Evolutionary conservation across 2,113 vertebrate genomes (phyloP), one percentile per base, ranked within the genome.

Genomic region (Atherinomorus stipes): DNA sequence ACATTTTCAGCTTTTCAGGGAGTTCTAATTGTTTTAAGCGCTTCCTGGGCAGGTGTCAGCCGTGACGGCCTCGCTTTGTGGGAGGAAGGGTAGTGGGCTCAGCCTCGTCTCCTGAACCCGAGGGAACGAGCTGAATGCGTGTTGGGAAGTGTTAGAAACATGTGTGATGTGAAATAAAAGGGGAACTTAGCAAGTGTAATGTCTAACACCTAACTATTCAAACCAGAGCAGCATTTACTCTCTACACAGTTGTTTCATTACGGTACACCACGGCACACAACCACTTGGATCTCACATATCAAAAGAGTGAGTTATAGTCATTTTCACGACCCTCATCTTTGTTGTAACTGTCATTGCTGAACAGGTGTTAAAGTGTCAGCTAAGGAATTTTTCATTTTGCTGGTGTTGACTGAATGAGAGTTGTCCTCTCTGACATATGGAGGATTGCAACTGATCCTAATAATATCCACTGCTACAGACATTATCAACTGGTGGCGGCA

Each of bases 1-100:
- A 4, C 2, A 11, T 75, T 78, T 85, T 42, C 12, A 80, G 78
- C 75, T 81, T 85, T 84, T 57, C 37, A 22, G 56, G 71, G 81
- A 78, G 60, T 70, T 87, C 34, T 91, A 88, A 92, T 90, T 88
- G 89, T 81, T 89, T 89, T 82, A 90, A 91, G 85, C 64, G 15
- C 83, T 90, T 88, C 81, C 87, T 78, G 71, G 81, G 82, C 89
- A 86, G 88, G 87, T 89, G 89, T 90, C 82, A 84, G 72, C 56
- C 15, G 57, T 63, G 82, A 84, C 63, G 28, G 73, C 69, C 51
- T 67, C 11, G 11, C 40, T 47, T 57, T 59, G 63, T 51, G 71
- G 56, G 51, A 58, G 64, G 60, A 81, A 75, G 78, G 78, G 64
- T 45, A 59, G 76, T 10, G 67, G 62, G 60, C 62, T 25, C 51